phyloP scores from a whole-genome alignment of 2,113 vertebrate species.

The Axis porcinus region DNA sequence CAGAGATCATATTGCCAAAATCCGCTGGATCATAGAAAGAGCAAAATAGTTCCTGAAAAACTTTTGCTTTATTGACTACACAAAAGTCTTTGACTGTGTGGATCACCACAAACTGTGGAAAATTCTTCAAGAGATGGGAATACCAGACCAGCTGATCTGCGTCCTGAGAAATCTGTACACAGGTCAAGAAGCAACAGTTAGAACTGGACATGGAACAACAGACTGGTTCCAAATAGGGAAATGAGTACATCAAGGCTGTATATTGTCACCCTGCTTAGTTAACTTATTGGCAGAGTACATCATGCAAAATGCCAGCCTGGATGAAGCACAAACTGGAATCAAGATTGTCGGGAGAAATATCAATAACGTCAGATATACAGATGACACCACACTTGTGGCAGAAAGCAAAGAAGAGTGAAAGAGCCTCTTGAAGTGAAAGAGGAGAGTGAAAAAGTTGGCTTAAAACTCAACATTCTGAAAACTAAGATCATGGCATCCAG shows the following conservation, averaged over 20 bases:
- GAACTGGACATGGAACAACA: neutral
- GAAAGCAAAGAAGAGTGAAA: neutral
- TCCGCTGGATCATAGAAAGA: neutral
- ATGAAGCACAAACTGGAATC: neutral
- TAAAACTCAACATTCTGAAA: neutral
- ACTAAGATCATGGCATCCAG: neutral
- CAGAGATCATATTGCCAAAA: neutral
- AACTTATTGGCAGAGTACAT: neutral
- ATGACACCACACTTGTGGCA: neutral
- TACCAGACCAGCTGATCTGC: neutral
- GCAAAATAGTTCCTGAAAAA: neutral
- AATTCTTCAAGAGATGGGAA: neutral
- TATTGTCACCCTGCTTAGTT: neutral
- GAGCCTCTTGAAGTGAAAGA: neutral
- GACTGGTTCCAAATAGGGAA: neutral
- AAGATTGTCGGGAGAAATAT: neutral
- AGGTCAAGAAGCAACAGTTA: neutral
- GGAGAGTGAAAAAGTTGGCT: neutral
- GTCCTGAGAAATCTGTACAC: neutral
- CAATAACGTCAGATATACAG: neutral
- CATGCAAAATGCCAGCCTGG: neutral
- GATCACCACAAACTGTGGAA: neutral
- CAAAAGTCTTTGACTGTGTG: neutral
- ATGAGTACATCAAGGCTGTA: neutral
- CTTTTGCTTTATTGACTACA: neutral